Base-by-base conservation (phyloP, 2,888 invertebrate species). In the Stegana nigrithorax region DNA sequence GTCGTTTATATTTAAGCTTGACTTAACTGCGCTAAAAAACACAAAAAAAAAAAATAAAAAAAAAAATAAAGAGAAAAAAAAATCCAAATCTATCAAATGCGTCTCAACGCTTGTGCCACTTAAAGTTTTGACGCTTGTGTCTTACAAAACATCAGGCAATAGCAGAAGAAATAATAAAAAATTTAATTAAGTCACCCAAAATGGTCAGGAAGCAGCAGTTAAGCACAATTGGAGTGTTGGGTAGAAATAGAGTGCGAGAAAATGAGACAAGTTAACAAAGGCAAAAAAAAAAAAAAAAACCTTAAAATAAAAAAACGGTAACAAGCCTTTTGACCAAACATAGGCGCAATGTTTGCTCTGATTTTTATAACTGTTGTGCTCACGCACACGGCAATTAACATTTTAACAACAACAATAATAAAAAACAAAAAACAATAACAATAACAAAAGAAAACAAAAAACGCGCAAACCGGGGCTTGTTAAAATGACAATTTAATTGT, bases 401-500 rank as follows among this genome's bases (percentile, higher is more conserved):
- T 81, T 78, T 69, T 63, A 70, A 68, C 69, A 62, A 67, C 67
- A 66, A 56, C 62, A 66, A 55, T 59, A 70, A 58, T 57, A n/a
- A n/a, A n/a, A n/a, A n/a, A n/a, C n/a, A n/a, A n/a, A n/a, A n/a
- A n/a, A n/a, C n/a, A n/a, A n/a, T n/a, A n/a, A n/a, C n/a, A n/a
- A n/a, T n/a, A n/a, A n/a, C n/a, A n/a, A n/a, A n/a, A n/a, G n/a
- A n/a, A n/a, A n/a, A 42, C 2, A 7, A 6, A 53, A 26, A 19
- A 51, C 26, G 39, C 29, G 25, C 60, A 21, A 53, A 66, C 67
- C 68, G 72, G 69, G 67, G 81, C 80, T 78, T 75, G 80, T 78
- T 79, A 78, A 81, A 78, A 83, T 80, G 81, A 82, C 81, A 83
- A 81, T 83, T 83, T 82, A 81, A 83, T 80, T 81, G 82, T 77